These are phyloP conservation scores for Mallotus villosus DNA, from an alignment of 2,797 vertebrate species.

Conservation along the genomic window DNA sequence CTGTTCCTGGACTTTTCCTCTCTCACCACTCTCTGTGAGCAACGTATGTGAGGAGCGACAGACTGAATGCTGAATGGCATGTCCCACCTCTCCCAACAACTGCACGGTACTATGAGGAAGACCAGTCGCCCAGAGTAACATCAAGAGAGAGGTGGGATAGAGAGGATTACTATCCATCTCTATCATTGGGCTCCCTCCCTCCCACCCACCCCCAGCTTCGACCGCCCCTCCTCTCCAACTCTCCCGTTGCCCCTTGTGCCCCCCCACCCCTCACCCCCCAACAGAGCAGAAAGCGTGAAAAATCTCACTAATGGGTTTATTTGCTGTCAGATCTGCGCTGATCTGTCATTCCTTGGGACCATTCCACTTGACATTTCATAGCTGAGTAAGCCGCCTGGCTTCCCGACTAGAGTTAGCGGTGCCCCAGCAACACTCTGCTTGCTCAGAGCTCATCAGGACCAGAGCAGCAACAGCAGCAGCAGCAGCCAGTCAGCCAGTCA, in stretches of 20 bases:
- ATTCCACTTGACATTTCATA: conserved; percentile 80
- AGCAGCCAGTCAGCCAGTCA: conserved; percentile 45
- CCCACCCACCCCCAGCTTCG: conserved; percentile 55
- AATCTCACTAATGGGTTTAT: conserved; percentile 84
- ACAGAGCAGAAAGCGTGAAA: conserved; percentile 81
- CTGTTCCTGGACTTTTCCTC: conserved; percentile 41
- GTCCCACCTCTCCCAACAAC: conserved; percentile 35
- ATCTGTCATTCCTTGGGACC: conserved; percentile 79
- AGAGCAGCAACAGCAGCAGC: conserved; percentile 40
- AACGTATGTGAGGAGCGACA: conserved; percentile 35
- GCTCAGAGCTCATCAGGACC: conserved; percentile 61
- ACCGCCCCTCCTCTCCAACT: conserved; percentile 61
- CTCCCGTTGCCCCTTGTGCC: conserved; percentile 37
- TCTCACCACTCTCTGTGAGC: conserved; percentile 29
- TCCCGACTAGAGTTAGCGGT: conserved; percentile 56
- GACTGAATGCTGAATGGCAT: conserved; percentile 34
- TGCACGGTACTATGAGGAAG: conserved; percentile 28
- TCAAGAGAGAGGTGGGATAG: conserved; percentile 36
- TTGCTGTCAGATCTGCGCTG: conserved; percentile 79
- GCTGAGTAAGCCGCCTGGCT: conserved; percentile 76
- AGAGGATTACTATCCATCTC: conserved; percentile 59
- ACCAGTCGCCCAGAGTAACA: conserved; percentile 50
- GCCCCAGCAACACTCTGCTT: conserved; percentile 53
- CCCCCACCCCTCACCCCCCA: conserved; percentile 58
- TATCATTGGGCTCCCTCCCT: conserved; percentile 21